Percentiles rank a stretch among this genome's conserved stretches.
Conservation (phyloP, 2,797 vertebrate species). For the Buceros bicornis region DNA sequence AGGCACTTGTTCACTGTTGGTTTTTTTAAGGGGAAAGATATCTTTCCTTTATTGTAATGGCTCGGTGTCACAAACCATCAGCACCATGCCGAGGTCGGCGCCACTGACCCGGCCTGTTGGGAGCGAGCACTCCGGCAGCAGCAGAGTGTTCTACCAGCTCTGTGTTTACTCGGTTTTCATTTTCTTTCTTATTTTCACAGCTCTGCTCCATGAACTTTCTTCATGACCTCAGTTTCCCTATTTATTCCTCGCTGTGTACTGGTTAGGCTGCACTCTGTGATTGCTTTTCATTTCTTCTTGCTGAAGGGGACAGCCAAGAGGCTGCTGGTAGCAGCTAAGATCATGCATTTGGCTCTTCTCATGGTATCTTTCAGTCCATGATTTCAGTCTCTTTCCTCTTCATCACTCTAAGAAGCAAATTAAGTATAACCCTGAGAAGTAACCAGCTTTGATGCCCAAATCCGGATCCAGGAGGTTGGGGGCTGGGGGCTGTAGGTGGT, state of each 20-base stretch:
- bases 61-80: background rate
- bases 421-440: background rate
- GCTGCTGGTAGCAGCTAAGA: background rate
- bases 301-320: background rate
- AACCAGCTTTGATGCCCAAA: background rate
- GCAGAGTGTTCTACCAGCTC: background rate
- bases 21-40: background rate
- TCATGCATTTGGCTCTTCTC: background rate
- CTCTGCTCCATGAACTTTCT: background rate
- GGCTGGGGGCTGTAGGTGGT: background rate
- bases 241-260: background rate
- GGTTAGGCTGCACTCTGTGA: background rate
- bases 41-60: background rate
- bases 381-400: background rate
- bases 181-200: background rate
- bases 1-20: background rate
- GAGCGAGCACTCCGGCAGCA: background rate
- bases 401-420: background rate
- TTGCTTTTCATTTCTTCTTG: background rate
- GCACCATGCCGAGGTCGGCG: background rate
- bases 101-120: background rate
- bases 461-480: background rate
- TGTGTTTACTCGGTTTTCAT: background rate
- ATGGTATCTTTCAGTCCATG: background rate
- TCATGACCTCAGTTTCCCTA: background rate